phyloP scores from a whole-genome alignment of 2,888 invertebrate genomes.

The Phortica okadai region DNA sequence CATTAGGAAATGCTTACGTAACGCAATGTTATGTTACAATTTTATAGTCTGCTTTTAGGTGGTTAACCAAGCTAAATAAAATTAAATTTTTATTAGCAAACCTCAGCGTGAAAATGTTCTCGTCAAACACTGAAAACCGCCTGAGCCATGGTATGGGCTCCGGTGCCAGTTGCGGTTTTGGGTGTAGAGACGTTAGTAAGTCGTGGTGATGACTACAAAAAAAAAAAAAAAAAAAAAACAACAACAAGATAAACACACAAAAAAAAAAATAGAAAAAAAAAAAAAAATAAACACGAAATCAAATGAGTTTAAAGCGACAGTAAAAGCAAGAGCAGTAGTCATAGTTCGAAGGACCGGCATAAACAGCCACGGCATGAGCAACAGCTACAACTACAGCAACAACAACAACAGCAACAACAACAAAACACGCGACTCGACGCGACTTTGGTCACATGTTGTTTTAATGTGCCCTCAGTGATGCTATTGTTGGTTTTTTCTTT shows the following conservation, averaged over 20 bases:
- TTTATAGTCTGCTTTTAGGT: conserved; percentile 3
- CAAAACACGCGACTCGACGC: too few relatives aligned
- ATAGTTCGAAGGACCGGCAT: neutral
- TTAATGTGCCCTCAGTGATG: too few relatives aligned
- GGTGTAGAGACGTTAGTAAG: neutral
- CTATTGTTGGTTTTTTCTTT: neutral
- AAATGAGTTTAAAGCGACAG: neutral
- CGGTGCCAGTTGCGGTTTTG: too few relatives aligned
- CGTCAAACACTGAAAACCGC: too few relatives aligned
- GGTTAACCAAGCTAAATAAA: conserved; percentile 6
- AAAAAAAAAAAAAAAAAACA: too few relatives aligned
- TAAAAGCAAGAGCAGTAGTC: too few relatives aligned
- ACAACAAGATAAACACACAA: neutral
- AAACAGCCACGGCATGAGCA: neutral
- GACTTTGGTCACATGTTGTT: too few relatives aligned
- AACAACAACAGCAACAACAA: neutral
- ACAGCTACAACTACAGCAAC: neutral
- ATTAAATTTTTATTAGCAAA: conserved; percentile 6
- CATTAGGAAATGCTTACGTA: neutral
- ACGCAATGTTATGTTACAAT: neutral
- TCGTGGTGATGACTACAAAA: neutral
- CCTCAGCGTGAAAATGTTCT: neutral
- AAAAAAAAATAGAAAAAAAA: neutral
- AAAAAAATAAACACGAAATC: neutral
- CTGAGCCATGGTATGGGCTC: too few relatives aligned